phyloP scores from a whole-genome alignment of 1,140 invertebrate species.

The Telenomus remus region DNA sequence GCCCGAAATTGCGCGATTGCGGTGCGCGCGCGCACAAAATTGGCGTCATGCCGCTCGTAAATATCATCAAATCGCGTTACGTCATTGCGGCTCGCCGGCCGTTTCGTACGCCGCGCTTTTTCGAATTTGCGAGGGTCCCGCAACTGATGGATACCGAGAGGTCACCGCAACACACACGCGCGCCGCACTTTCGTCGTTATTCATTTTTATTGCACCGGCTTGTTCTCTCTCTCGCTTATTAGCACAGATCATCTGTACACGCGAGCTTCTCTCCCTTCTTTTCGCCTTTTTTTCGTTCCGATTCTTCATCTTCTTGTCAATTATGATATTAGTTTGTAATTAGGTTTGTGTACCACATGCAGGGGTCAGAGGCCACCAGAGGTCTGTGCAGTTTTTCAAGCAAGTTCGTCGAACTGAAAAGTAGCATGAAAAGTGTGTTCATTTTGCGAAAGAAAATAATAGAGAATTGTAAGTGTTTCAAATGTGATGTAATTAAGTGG shows the following conservation, averaged over 20 bases:
- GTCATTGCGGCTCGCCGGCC: background rate
- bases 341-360: conserved; percentile 45
- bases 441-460: too few species aligned
- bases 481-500: too few species aligned
- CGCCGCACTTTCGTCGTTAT: conserved; percentile 10
- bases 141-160: conserved; percentile 12
- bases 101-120: conserved; percentile 11
- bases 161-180: conserved; percentile 11
- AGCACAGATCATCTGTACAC: conserved; percentile 9
- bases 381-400: background rate
- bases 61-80: conserved; percentile 17
- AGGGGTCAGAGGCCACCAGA: background rate
- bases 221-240: conserved; percentile 13
- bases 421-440: too few species aligned
- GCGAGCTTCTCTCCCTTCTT: background rate
- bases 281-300: conserved; percentile 11
- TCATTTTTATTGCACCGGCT: conserved; percentile 33
- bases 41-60: conserved; percentile 17
- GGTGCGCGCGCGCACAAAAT: conserved; percentile 1
- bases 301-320: conserved; percentile 31
- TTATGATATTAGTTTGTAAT: conserved; percentile 50
- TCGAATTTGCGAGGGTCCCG: conserved; percentile 14
- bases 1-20: conserved; percentile 33
- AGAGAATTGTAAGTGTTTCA: too few species aligned
- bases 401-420: too few species aligned